These are phyloP conservation scores for Lithosia quadra DNA, from an alignment of 2,888 invertebrate genomes.

Conservation along the genomic window DNA sequence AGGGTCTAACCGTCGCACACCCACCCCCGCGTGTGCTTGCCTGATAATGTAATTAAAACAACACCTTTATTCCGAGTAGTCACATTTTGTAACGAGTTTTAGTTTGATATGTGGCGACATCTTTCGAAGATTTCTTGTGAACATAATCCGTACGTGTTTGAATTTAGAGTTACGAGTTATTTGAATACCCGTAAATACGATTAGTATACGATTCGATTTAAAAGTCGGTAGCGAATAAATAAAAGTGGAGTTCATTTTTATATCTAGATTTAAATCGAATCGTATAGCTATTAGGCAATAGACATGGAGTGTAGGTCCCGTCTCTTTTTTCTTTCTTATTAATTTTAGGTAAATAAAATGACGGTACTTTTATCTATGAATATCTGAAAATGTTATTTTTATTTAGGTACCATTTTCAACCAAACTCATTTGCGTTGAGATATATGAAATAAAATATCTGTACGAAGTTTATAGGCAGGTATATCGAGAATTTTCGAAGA, in stretches of 20 bases:
- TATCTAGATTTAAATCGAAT: neutral
- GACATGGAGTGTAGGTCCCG: neutral
- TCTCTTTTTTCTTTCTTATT: too few species aligned
- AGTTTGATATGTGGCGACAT: constrained; percentile 63
- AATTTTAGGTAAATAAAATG: neutral
- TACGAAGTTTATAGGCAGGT: too few species aligned
- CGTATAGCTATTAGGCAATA: neutral
- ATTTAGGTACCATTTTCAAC: too few species aligned
- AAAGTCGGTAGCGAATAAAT: neutral
- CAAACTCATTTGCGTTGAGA: too few species aligned
- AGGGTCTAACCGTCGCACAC: constrained; percentile 69
- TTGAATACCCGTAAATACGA: neutral
- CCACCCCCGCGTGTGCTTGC: constrained; percentile 78
- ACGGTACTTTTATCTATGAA: neutral
- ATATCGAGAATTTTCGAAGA: too few species aligned
- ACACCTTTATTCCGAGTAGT: constrained; percentile 83
- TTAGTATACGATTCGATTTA: neutral
- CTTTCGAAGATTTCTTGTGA: constrained; percentile 48
- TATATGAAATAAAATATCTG: too few species aligned
- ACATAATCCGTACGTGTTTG: constrained; percentile 44
- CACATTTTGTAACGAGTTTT: constrained; percentile 72
- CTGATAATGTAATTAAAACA: constrained; percentile 87
- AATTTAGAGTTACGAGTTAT: constrained; percentile 22
- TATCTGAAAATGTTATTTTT: too few species aligned
- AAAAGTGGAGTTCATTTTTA: neutral